Evolutionary conservation across 23 tunicate genomes (phyloP).

Genomic region (Phallusia fumigata): DNA sequence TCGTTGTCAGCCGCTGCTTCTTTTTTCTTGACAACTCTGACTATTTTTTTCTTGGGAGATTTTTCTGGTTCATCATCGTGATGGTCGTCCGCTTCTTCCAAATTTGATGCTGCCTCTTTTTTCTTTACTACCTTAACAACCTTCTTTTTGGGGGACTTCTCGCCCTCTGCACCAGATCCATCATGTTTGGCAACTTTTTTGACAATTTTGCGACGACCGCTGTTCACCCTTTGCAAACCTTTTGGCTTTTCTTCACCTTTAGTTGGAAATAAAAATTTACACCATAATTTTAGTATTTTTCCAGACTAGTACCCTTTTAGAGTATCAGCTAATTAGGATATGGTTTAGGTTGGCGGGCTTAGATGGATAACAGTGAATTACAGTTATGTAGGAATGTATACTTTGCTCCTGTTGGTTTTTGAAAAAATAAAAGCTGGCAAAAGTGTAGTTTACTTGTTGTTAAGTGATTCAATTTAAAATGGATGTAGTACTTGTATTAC

Average conservation of each 20-base stretch:
- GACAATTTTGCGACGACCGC: slow-evolving; percentile 6
- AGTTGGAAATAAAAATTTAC: too few relatives aligned
- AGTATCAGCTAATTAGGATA: too few relatives aligned
- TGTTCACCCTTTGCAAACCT: neutral
- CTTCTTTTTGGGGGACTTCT: neutral
- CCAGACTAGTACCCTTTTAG: too few relatives aligned
- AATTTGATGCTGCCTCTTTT: neutral
- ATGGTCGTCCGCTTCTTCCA: neutral
- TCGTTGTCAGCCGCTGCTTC: neutral
- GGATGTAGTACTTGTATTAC: too few relatives aligned
- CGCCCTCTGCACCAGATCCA: neutral
- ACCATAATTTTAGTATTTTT: too few relatives aligned
- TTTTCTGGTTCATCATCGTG: neutral
- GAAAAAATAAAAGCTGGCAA: too few relatives aligned
- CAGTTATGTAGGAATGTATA: too few relatives aligned
- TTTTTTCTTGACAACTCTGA: slow-evolving; percentile 5
- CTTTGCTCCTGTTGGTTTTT: too few relatives aligned
- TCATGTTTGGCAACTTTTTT: slow-evolving; percentile 8
- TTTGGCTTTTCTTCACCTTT: neutral
- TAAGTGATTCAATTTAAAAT: too few relatives aligned
- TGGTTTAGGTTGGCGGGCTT: too few relatives aligned
- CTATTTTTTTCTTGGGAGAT: neutral
- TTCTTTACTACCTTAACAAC: neutral
- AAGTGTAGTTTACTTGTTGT: too few relatives aligned
- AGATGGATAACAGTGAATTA: too few relatives aligned